Evolutionary conservation across 1,140 invertebrate species (phyloP).

Genomic region (Tenebrio molitor): DNA sequence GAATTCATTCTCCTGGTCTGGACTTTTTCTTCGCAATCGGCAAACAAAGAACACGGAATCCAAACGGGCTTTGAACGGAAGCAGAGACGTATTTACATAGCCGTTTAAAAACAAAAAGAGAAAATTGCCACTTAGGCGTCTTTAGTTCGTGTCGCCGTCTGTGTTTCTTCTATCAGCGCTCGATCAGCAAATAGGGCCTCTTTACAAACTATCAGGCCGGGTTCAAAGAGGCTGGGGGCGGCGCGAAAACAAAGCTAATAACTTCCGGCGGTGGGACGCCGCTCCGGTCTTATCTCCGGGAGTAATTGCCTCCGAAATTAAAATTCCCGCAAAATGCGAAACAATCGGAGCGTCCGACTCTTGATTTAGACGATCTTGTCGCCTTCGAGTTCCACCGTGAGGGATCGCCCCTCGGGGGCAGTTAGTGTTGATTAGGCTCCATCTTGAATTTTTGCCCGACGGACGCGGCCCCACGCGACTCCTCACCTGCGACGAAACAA

Average conservation of each 20-base stretch:
- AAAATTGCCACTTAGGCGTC: conserved; percentile 59
- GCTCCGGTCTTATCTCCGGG: conserved; percentile 16
- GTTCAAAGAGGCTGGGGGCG: not conserved
- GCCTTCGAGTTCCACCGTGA: conserved; percentile 51
- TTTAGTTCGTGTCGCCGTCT: conserved; percentile 51
- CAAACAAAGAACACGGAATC: conserved; percentile 59
- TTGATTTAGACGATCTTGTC: conserved; percentile 51
- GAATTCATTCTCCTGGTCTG: conserved; percentile 50
- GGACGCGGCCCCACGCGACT: too few relatives aligned
- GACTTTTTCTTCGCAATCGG: conserved; percentile 42
- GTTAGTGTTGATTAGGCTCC: conserved; percentile 56
- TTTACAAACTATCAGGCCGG: conserved; percentile 13
- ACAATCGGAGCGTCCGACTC: not conserved
- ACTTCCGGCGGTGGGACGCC: not conserved
- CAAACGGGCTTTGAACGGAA: conserved; percentile 57
- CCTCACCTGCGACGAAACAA: too few relatives aligned
- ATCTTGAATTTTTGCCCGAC: conserved; percentile 50
- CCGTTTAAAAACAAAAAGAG: conserved; percentile 60
- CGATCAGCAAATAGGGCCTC: conserved; percentile 58
- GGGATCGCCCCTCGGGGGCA: conserved; percentile 48
- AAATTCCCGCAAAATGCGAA: not conserved
- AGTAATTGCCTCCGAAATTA: conserved; percentile 2
- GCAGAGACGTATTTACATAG: conserved; percentile 63
- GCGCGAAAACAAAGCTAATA: not conserved
- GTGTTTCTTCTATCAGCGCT: conserved; percentile 52